phyloP scores from a whole-genome alignment of 2,888 invertebrate genomes.

The Cephus pygmeus region DNA sequence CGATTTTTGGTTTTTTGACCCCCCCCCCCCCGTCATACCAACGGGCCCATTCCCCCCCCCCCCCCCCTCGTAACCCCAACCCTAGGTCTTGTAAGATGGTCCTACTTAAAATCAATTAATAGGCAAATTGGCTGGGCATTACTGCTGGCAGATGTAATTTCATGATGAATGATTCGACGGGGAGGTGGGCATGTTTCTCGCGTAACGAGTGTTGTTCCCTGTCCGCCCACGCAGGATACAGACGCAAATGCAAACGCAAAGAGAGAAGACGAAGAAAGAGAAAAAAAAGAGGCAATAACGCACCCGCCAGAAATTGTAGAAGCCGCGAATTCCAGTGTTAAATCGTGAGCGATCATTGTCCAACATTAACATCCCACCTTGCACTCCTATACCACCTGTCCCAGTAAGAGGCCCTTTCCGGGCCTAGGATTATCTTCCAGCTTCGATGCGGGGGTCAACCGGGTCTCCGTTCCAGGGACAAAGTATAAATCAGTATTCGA shows the following conservation, averaged over 20 bases:
- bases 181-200: conserved; percentile 11
- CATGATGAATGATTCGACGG: conserved; percentile 19
- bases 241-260: conserved; percentile 8
- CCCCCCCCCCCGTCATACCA: background rate
- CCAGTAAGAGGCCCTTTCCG: too few relatives aligned
- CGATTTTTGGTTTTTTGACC: conserved; percentile 12
- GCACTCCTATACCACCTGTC: too few relatives aligned
- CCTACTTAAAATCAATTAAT: conserved; percentile 46
- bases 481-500: too few relatives aligned
- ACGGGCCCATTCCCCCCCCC: background rate
- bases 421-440: too few relatives aligned
- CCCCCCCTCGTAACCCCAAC: background rate
- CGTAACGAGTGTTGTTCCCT: conserved; percentile 37
- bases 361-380: too few relatives aligned
- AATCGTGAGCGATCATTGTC: too few relatives aligned
- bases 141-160: conserved; percentile 26
- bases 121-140: conserved; percentile 47
- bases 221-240: conserved; percentile 36
- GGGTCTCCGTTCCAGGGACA: too few relatives aligned
- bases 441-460: too few relatives aligned
- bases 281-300: background rate
- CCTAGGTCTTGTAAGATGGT: background rate
- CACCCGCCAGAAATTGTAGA: background rate
- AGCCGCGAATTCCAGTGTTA: conserved; percentile 12
- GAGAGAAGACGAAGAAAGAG: too few relatives aligned